A percentile compares a stretch with the other conserved stretches of the same genome.
Evolutionary conservation across 2,113 vertebrate genomes (phyloP).

Genomic region (Pangasianodon gigas): DNA sequence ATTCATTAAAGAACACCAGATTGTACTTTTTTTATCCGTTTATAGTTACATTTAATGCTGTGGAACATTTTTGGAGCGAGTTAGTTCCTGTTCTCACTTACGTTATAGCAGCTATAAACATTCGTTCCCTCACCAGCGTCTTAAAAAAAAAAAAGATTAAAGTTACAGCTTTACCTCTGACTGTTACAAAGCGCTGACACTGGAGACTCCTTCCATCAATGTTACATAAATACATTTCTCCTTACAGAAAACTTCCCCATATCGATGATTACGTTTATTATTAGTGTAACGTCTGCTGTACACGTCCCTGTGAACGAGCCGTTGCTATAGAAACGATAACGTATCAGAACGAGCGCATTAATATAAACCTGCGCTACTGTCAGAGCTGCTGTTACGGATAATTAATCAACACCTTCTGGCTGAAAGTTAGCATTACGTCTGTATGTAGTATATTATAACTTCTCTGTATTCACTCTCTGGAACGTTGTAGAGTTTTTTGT

Average conservation of each 20-base stretch:
- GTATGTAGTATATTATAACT: background rate
- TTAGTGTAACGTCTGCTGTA: background rate
- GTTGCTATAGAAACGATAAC: background rate
- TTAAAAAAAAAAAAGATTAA: background rate
- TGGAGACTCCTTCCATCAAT: background rate
- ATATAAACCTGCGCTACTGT: background rate
- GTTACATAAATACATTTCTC: background rate
- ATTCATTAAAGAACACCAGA: background rate
- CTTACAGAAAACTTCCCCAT: too few relatives aligned
- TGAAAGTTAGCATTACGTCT: background rate
- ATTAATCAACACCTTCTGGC: background rate
- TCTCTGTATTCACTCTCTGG: background rate
- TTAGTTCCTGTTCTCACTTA: background rate
- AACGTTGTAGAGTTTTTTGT: background rate
- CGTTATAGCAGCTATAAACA: too few relatives aligned
- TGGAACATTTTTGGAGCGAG: background rate
- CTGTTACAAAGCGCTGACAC: background rate
- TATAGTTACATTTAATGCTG: background rate
- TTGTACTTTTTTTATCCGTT: background rate
- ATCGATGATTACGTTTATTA: background rate
- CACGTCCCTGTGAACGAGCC: background rate
- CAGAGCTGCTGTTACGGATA: background rate
- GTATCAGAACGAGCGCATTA: background rate
- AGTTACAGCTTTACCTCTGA: background rate
- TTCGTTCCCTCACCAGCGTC: background rate